Percentiles rank a stretch among this genome's conserved stretches.
These are phyloP conservation scores for Andrena bucephala DNA, from an alignment of 2,888 invertebrate genomes.

Conservation along the genomic window DNA sequence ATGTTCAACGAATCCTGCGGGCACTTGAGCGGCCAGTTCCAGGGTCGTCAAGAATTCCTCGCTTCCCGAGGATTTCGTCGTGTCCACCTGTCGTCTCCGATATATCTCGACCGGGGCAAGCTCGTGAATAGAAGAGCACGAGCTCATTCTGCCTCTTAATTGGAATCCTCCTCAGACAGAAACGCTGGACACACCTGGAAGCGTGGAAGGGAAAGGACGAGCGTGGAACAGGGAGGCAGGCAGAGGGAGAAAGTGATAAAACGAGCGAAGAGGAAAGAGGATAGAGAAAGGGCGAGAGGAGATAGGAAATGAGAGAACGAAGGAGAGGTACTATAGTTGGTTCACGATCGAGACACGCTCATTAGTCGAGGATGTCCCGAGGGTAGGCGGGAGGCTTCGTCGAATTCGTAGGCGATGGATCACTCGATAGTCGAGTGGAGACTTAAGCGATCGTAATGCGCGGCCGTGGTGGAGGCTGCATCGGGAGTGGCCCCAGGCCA, in stretches of 20 bases:
- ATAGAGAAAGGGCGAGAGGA: conserved; percentile 22
- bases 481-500: conserved; percentile 72
- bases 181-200: conserved; percentile 63
- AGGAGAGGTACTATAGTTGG: conserved; percentile 49
- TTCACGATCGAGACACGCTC: conserved; percentile 72
- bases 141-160: conserved; percentile 68
- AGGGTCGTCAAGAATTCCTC: conserved; percentile 15
- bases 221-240: background rate
- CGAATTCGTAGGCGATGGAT: conserved; percentile 82
- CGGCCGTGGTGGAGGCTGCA: conserved; percentile 66
- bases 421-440: conserved; percentile 82
- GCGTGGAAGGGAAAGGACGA: conserved; percentile 24
- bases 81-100: conserved; percentile 66
- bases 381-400: conserved; percentile 76
- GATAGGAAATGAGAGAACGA: conserved; percentile 7
- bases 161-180: conserved; percentile 68
- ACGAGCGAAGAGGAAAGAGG: conserved; percentile 1
- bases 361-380: conserved; percentile 73
- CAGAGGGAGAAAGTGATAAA: background rate
- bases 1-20: background rate
- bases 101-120: conserved; percentile 31
- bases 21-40: background rate
- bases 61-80: conserved; percentile 21
- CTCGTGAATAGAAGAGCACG: conserved; percentile 66
- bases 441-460: conserved; percentile 84